A percentile compares a stretch with the other conserved stretches of the same genome.
Evolutionary conservation across 1,140 invertebrate genomes (phyloP).

Genomic region (Lanistes nyassanus): DNA sequence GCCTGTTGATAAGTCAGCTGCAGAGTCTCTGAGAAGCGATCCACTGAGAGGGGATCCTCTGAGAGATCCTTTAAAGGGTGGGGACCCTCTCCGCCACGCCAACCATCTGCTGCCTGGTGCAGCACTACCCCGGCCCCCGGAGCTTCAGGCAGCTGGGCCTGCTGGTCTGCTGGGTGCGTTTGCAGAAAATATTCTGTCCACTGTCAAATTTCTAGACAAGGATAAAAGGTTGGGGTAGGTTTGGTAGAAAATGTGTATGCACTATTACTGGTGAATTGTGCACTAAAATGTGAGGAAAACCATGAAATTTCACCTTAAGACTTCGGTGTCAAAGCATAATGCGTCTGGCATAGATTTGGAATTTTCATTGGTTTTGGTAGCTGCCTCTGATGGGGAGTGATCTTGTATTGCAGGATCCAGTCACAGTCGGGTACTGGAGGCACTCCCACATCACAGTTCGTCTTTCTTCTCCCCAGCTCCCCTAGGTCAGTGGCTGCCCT

Average conservation of each 20-base stretch:
- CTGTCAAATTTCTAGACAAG: too few relatives aligned
- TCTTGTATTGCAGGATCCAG: neutral
- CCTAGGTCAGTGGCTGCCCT: slow-evolving; percentile 22
- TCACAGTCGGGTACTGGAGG: slow-evolving; percentile 3
- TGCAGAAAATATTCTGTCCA: neutral
- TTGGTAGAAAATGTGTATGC: too few relatives aligned
- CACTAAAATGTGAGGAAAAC: too few relatives aligned
- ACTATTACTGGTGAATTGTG: too few relatives aligned
- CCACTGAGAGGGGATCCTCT: slow-evolving; percentile 13
- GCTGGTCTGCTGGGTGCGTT: slow-evolving; percentile 59
- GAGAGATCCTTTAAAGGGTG: slow-evolving; percentile 4
- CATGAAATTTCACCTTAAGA: too few relatives aligned
- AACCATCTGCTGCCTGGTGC: slow-evolving; percentile 72
- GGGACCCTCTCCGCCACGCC: slow-evolving; percentile 66
- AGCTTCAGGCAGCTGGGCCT: slow-evolving; percentile 61
- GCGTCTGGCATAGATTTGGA: too few relatives aligned
- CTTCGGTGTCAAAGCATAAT: too few relatives aligned
- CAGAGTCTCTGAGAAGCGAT: neutral
- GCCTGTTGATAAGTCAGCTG: slow-evolving; percentile 10
- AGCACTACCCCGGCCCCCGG: slow-evolving; percentile 63
- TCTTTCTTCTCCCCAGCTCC: slow-evolving; percentile 18
- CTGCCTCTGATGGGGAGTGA: neutral
- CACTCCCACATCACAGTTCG: slow-evolving; percentile 9
- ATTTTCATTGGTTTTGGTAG: too few relatives aligned
- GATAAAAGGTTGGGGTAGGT: too few relatives aligned